phyloP scores from a whole-genome alignment of 2,113 vertebrate species.

The Sceloporus undulatus region DNA sequence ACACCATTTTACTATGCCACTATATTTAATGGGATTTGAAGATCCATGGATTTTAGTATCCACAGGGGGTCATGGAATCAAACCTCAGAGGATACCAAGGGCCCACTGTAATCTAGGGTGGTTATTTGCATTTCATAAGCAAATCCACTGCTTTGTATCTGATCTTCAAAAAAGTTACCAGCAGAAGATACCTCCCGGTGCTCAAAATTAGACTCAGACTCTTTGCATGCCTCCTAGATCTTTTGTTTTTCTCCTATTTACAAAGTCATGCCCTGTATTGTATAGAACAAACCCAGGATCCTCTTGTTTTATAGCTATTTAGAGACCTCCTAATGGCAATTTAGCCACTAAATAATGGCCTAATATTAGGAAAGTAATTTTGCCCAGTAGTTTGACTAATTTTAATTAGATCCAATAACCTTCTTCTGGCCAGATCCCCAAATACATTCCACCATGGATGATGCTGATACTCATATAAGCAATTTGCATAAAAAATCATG shows the following conservation, averaged over 20 bases:
- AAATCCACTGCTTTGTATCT: no score
- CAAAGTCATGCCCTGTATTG: background rate
- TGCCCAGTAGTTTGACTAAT: no score
- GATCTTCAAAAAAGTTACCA: no score
- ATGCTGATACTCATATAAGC: background rate
- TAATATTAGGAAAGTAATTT: background rate
- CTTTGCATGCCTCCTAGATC: background rate
- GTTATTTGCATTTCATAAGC: no score
- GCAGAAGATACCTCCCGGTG: no score
- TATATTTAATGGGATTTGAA: no score
- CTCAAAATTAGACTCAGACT: background rate
- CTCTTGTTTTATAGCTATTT: background rate
- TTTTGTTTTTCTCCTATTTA: background rate
- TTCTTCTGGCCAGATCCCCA: background rate
- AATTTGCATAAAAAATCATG: background rate
- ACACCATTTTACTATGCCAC: no score
- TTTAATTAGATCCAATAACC: background rate
- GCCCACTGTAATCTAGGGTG: no score
- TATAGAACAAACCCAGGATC: background rate
- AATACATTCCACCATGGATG: no score
- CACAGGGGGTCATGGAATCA: no score
- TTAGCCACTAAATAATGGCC: background rate
- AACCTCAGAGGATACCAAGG: no score
- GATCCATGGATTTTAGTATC: no score
- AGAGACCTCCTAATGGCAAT: background rate